These are phyloP conservation scores for Antechinus flavipes DNA, from an alignment of 2,113 vertebrate species.

Conservation along the genomic window DNA sequence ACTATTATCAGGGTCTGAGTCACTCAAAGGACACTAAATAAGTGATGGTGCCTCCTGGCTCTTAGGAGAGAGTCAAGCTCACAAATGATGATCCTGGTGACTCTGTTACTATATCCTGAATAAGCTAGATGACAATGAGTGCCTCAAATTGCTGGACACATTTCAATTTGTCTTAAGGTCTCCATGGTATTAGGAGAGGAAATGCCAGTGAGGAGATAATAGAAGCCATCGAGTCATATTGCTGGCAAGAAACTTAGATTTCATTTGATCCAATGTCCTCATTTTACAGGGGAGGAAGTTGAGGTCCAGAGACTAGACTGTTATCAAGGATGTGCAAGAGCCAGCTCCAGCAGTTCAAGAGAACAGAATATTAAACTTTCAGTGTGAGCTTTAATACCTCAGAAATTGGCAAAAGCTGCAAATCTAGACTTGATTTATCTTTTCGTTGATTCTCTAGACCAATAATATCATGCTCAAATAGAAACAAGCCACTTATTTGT, in stretches of 20 bases:
- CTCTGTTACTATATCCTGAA: background rate
- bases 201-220: background rate
- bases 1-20: background rate
- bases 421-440: background rate
- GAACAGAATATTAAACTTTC: background rate
- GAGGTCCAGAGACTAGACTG: background rate
- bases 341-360: background rate
- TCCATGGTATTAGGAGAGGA: background rate
- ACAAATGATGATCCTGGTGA: background rate
- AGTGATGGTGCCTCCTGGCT: background rate
- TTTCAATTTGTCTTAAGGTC: background rate
- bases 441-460: background rate
- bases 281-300: background rate
- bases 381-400: background rate
- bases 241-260: background rate
- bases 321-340: background rate
- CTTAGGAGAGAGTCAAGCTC: background rate
- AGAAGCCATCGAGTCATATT: background rate
- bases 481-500: background rate
- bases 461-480: background rate
- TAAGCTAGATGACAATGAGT: background rate
- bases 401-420: background rate
- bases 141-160: background rate
- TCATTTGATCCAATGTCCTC: background rate
- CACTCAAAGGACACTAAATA: background rate